Base-by-base conservation (phyloP, 2,113 vertebrate genomes). In the Lathamus discolor region DNA sequence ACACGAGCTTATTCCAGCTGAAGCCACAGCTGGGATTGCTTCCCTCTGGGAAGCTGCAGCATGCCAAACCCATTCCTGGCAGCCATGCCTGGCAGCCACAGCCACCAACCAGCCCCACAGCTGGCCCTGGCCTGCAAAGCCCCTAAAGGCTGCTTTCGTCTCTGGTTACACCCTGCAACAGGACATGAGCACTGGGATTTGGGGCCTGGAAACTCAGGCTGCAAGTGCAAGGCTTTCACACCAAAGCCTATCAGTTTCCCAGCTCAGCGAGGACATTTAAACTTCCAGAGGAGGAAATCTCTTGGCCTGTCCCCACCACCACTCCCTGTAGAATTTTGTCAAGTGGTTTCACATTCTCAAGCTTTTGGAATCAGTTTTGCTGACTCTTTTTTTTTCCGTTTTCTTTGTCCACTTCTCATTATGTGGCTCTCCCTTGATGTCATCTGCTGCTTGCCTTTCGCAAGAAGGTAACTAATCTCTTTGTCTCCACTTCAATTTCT, bases 381-480 rank as follows among this genome's bases (percentile, higher is more conserved):
- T 94, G 67, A 96, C 49, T 49, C 27, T 22, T 44, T 59, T 44
- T 59, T 79, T 89, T 79, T 39, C 68, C 13, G 0, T 76, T 94
- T 91, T 81, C 62, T 91, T 57, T 33, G 7, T 64, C 51, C 12
- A 1, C 52, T 59, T 84, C 75, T 88, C 64, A 19, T 78, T 59
- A 22, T 35, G 31, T 6, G 81, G 41, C 64, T 81, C 73, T 92
- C 81, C 62, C n/a, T 86, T 22, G 55, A 33, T 63, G 35, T 57
- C 67, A 54, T 51, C 49, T 0, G 0, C 72, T 10, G 0, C 48
- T 78, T 0, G 1, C 55, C 74, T 90, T 81, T 80, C 8, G 2
- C 68, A 69, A 97, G 93, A 18, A 97, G 95, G 96, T 97, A 97
- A 92, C 37, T 63, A 39, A 83, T 44, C 67, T 63, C 66, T 70